Evolutionary conservation across 2,888 invertebrate genomes (phyloP), one percentile per base, ranked within the genome.

Genomic region (Caprella mutica): DNA sequence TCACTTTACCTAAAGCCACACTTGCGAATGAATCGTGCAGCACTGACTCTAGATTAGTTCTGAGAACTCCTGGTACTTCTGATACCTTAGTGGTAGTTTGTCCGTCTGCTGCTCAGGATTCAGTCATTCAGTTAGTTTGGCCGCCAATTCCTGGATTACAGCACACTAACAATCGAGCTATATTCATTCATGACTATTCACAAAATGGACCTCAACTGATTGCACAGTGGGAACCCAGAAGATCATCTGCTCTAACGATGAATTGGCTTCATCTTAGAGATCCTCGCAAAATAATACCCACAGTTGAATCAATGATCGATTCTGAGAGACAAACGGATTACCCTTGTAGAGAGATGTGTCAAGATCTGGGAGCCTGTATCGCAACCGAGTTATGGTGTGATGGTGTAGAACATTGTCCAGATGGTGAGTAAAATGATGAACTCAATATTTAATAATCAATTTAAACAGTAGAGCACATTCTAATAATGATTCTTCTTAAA

Each of bases 21-120:
- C 53, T 59, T 5, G 63, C 59, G 30, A 63, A 63, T 39, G 63
- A 58, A 26, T 52, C 63, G n/a, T 63, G 63, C 29, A 56, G 56
- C 27, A 54, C 63, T 2, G 63, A 59, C 35, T 59, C 63, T 23
- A 51, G 59, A 19, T 52, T 63, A 21, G 54, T 63, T 30, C 52
- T 63, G 23, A 52, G 59, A 19, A 57, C 53, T 21, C 63, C 63
- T 19, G 59, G 59, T 6, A 40, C 48, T 27, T 57, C 56, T 19
- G 57, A 56, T n/a, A 59, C 59, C 0, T 50, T 55, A 23, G 29
- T 55, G 14, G 59, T 51, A 5, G 59, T 63, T 24, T 59, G 63
- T 27, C 63, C 63, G 4, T 54, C 63, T 1, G 57, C 63, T 19
- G 57, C 59, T 44, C 57, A 42, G 19, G 57, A 40, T 9, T 39